Conservation (phyloP, 2,797 vertebrate species). For the Margarornis squamiger region DNA sequence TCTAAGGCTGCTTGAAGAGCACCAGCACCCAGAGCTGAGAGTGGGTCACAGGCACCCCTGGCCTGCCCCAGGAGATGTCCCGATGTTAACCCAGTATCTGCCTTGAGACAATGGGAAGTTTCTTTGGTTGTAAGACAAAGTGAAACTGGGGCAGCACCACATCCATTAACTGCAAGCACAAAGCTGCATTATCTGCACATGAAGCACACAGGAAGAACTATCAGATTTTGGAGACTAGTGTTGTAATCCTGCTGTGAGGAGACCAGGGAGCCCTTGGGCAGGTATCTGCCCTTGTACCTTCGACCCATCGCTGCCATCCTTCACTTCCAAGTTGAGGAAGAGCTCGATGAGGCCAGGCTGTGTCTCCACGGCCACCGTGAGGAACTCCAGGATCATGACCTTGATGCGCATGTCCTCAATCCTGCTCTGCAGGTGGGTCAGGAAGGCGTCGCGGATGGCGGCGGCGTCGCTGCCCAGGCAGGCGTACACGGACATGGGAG, state of each 20-base stretch:
- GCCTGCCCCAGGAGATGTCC: not conserved
- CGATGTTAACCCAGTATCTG: not conserved
- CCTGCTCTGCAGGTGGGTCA: conserved; percentile 91
- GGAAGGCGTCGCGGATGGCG: conserved; percentile 94
- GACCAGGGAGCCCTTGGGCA: not conserved
- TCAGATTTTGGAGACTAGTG: not conserved
- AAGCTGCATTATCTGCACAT: not conserved
- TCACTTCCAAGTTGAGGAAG: conserved; percentile 94
- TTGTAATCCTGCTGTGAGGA: accelerated
- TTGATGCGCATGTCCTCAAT: conserved; percentile 98
- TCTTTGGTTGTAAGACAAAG: not conserved
- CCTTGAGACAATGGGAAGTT: not conserved
- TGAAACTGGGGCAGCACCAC: not conserved
- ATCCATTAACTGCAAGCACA: not conserved
- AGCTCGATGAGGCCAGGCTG: conserved; percentile 97
- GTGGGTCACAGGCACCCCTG: not conserved
- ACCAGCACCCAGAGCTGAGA: not conserved
- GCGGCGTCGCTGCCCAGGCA: conserved; percentile 93
- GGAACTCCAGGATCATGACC: conserved; percentile 97
- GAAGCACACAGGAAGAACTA: not conserved
- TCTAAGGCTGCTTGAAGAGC: not conserved
- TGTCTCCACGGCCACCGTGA: conserved; percentile 95
- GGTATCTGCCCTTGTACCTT: conserved; percentile 77
- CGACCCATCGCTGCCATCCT: conserved; percentile 86
- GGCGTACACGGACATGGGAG: conserved; percentile 97